Percentiles rank a stretch among this genome's conserved stretches.
Conservation (phyloP, 2,797 vertebrate species). For the Pogoniulus pusillus region DNA sequence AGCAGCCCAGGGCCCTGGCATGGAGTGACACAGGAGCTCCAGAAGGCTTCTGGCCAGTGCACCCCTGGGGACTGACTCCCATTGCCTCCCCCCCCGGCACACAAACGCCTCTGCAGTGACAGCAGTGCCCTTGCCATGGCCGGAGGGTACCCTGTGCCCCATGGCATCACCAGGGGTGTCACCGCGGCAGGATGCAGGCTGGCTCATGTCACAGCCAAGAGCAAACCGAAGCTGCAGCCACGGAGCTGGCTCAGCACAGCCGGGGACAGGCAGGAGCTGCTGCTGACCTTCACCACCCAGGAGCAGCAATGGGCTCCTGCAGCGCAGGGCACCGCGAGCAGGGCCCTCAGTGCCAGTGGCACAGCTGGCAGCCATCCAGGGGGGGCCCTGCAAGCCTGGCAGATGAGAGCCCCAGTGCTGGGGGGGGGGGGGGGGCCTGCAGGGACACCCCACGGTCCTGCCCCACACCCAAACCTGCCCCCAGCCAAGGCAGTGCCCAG, state of each 20-base stretch:
- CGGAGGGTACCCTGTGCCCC: background rate
- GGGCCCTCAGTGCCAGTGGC: background rate
- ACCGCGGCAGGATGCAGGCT: accelerated
- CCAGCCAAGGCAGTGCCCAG: accelerated
- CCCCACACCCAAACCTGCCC: accelerated
- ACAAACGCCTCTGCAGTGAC: background rate
- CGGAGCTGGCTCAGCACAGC: accelerated
- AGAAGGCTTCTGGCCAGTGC: background rate
- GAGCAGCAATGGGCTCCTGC: too few relatives aligned
- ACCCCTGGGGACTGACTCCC: background rate
- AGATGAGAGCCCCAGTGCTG: background rate
- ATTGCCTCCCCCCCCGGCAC: accelerated
- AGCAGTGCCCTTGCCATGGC: accelerated
- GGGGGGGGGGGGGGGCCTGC: accelerated
- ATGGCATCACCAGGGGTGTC: background rate
- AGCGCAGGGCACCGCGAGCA: background rate
- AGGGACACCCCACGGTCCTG: accelerated
- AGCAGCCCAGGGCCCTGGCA: background rate
- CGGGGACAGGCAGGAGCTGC: accelerated
- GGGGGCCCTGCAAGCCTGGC: background rate
- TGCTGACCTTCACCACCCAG: background rate
- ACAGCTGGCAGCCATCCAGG: accelerated
- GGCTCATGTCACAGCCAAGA: background rate
- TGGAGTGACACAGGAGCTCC: accelerated
- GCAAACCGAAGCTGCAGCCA: background rate